These are phyloP conservation scores for Lacerta viridis DNA, from an alignment of 2,797 vertebrate species.

Conservation along the genomic window DNA sequence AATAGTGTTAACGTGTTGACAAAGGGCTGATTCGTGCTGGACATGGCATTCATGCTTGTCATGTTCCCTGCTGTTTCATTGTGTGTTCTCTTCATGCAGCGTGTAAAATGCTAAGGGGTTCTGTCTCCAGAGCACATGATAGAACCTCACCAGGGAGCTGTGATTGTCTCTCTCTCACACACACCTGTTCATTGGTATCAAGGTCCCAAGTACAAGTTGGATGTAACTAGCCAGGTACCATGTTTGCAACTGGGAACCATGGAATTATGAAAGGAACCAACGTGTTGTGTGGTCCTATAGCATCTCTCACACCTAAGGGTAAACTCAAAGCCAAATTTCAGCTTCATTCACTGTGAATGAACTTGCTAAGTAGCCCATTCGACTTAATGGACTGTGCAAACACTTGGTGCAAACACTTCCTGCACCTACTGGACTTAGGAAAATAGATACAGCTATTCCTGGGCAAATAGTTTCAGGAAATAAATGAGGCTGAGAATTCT, in stretches of 20 bases:
- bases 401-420: conserved; percentile 62
- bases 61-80: background rate
- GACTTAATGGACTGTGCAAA: conserved; percentile 73
- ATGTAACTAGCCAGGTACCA: background rate
- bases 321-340: conserved; percentile 66
- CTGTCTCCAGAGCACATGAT: background rate
- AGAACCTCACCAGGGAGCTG: background rate
- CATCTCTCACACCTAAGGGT: conserved; percentile 70
- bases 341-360: conserved; percentile 56
- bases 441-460: conserved; percentile 70
- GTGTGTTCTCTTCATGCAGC: background rate
- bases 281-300: conserved; percentile 63
- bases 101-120: too few relatives aligned
- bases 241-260: background rate
- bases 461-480: conserved; percentile 70
- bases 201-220: background rate
- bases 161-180: background rate
- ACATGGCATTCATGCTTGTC: background rate
- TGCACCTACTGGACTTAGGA: conserved; percentile 55
- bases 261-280: conserved; percentile 28
- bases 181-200: too few relatives aligned
- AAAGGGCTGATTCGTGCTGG: background rate
- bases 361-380: conserved; percentile 80
- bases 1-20: background rate
- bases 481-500: conserved; percentile 53